Conservation (phyloP, 2,888 invertebrate genomes). For the Plagiodera versicolora region DNA sequence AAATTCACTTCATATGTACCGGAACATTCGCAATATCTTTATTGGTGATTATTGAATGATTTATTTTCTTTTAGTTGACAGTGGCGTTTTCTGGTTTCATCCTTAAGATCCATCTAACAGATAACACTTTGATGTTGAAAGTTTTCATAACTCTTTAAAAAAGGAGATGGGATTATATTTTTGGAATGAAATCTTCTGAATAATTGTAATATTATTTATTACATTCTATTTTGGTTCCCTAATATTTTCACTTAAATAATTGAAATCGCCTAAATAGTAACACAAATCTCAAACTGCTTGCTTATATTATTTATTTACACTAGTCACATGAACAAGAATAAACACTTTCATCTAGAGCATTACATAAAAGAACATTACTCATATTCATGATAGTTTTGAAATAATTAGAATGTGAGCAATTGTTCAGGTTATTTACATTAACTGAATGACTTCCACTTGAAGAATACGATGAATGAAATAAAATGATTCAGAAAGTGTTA, state of each 20-base stretch:
- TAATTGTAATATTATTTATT: not conserved
- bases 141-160: too few relatives aligned
- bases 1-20: too few relatives aligned
- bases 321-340: conserved; percentile 34
- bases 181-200: not conserved
- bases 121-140: too few relatives aligned
- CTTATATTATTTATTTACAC: conserved; percentile 33
- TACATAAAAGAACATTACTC: conserved; percentile 15
- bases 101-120: too few relatives aligned
- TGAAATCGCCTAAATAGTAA: conserved; percentile 18
- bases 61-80: too few relatives aligned
- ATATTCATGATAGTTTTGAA: conserved; percentile 12
- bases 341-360: conserved; percentile 25
- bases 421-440: conserved; percentile 47
- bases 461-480: conserved; percentile 7
- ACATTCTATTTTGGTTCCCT: not conserved
- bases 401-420: conserved; percentile 41
- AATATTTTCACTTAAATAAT: not conserved
- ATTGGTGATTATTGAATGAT: too few relatives aligned
- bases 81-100: too few relatives aligned
- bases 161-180: too few relatives aligned
- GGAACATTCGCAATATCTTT: too few relatives aligned
- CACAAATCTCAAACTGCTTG: conserved; percentile 36
- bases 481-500: conserved; percentile 9
- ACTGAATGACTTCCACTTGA: conserved; percentile 25